These are phyloP conservation scores for Sylvilagus floridanus DNA, from an alignment of 2,797 vertebrate genomes.

Conservation along the genomic window DNA sequence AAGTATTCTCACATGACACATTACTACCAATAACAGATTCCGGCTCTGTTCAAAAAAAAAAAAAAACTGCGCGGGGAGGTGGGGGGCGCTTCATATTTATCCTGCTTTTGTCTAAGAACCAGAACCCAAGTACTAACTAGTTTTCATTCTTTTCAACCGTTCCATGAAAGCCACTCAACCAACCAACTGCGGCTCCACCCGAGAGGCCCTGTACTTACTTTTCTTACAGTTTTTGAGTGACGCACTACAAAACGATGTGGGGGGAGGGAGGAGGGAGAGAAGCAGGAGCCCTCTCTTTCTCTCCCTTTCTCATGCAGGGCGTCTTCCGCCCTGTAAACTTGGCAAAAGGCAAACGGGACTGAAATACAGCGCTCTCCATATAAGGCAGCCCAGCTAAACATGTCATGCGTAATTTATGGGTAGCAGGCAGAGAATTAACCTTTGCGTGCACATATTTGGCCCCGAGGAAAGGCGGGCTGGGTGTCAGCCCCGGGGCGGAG, in stretches of 20 bases:
- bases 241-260: slow-evolving; percentile 86
- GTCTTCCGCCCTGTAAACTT: slow-evolving; percentile 88
- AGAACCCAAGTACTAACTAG: slow-evolving; percentile 48
- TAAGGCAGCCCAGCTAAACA: slow-evolving; percentile 93
- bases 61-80: too few species aligned
- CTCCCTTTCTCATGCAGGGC: slow-evolving; percentile 81
- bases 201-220: slow-evolving; percentile 87
- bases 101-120: slow-evolving; percentile 66
- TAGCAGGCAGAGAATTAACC: slow-evolving; percentile 90
- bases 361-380: slow-evolving; percentile 91
- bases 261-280: slow-evolving; percentile 74
- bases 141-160: slow-evolving; percentile 34
- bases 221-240: slow-evolving; percentile 89
- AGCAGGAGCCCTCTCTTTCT: slow-evolving; percentile 81
- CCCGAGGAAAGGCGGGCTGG: slow-evolving; percentile 80
- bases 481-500: slow-evolving; percentile 12
- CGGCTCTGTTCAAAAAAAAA: slow-evolving; percentile 75
- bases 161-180: not conserved
- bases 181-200: slow-evolving; percentile 50
- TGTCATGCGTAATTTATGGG: slow-evolving; percentile 93
- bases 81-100: slow-evolving; percentile 47
- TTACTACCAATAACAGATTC: slow-evolving; percentile 82
- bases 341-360: slow-evolving; percentile 89
- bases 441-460: slow-evolving; percentile 88
- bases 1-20: slow-evolving; percentile 77